Percentiles rank a stretch among this genome's conserved stretches.
Conservation (phyloP, 2,113 vertebrate species). For the Speoplatyrhinus poulsoni region DNA sequence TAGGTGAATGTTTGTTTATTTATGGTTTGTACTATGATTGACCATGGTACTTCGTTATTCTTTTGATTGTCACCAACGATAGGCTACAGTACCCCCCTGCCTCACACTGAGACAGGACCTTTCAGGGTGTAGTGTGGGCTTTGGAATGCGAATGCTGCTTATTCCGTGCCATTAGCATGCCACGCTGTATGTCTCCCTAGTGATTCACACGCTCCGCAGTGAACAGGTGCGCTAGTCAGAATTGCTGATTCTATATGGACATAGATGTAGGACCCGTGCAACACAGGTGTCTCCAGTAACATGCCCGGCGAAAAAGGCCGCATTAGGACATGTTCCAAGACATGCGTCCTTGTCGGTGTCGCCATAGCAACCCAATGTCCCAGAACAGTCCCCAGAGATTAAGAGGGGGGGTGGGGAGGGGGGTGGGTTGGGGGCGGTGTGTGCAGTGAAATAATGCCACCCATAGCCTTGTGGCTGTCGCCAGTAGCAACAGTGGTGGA, state of each 20-base stretch:
- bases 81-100: too few species aligned
- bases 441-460: background rate
- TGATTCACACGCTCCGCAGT: slow-evolving; percentile 8
- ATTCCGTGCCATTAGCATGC: slow-evolving; percentile 41
- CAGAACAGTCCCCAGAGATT: slow-evolving; percentile 34
- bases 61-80: too few species aligned
- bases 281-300: slow-evolving; percentile 8
- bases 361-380: slow-evolving; percentile 67
- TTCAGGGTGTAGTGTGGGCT: slow-evolving; percentile 36
- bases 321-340: slow-evolving; percentile 38
- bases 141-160: slow-evolving; percentile 43
- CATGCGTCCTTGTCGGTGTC: slow-evolving; percentile 41
- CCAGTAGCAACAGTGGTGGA: slow-evolving; percentile 39
- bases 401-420: too few species aligned
- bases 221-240: slow-evolving; percentile 31
- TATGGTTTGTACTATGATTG: too few species aligned
- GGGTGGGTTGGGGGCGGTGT: background rate
- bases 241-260: too few species aligned
- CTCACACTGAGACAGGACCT: slow-evolving; percentile 10
- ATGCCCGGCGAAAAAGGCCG: slow-evolving; percentile 7
- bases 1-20: too few species aligned
- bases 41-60: background rate
- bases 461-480: slow-evolving; percentile 27
- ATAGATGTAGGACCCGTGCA: too few species aligned
- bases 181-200: slow-evolving; percentile 25